Base-by-base conservation (phyloP, 2,113 vertebrate species). In the Stegastes partitus region DNA sequence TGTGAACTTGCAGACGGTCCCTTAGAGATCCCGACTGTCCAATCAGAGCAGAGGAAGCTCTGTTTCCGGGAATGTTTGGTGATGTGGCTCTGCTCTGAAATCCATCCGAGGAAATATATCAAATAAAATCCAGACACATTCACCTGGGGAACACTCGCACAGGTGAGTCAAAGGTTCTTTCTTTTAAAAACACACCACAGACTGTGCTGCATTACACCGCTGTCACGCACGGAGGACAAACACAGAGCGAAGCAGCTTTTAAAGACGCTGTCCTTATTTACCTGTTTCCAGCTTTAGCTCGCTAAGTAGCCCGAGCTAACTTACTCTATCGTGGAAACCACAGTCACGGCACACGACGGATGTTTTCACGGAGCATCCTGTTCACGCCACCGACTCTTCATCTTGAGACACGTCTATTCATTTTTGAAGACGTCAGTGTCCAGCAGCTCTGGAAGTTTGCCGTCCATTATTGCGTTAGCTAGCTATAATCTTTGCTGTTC, bases 1-100 rank as follows among this genome's bases (percentile, higher is more conserved):
- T 51, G 5, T 12, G 16, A 42, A 79, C 61, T 90, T 86, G 51
- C 34, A 57, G 22, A 90, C 91, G 5, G 67, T 85, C 85, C 91
- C 93, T 93, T 88, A 22, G 1, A 39, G 12, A 28, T 76, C 70
- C 16, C 12, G 1, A 9, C 26, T n/a, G 88, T 69, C 94, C 94
- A 94, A 95, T 95, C 91, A 86, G 54, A 54, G 83, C 57, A 10
- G 16, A 82, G 88, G 28, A 88, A 86, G 56, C 78, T 93, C 85
- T 84, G 92, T 90, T 95, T 95, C 94, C 94, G 93, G 94, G 94
- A 91, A 57, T 91, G 90, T 94, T 93, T 94, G 94, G 91, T 95
- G 94, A 95, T 94, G 94, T 95, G 94, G 94, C 94, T 93, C 76
- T 77, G 87, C 83, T 86, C 91, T 51, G 75, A 90, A 91, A 92